Evolutionary conservation across 2,888 invertebrate species (phyloP), one percentile per base, ranked within the genome.

Genomic region (Agrotis clavis): DNA sequence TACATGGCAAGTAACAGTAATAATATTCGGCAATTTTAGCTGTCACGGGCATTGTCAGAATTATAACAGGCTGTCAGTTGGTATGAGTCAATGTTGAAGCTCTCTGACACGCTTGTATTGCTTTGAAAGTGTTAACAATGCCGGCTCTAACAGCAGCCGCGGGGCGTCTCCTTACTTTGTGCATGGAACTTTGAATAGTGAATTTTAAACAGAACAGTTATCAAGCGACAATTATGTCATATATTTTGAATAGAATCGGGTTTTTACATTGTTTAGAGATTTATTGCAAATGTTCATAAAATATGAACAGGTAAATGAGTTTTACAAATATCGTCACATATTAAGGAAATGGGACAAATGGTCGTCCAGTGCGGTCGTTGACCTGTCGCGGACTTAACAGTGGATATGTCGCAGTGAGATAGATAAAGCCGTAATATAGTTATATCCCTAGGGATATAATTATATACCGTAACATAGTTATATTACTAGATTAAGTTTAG

Each of bases 21-120:
- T 50, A 63, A 30, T 63, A 63, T 18, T 19, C 16, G 63, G 14
- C 14, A 21, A 50, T 48, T 48, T n/a, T 16, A 41, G 51, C 9
- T n/a, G 14, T 21, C 54, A 56, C 54, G 18, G 54, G 18, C 25
- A 56, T 30, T 56, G 18, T 56, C 30, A 56, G 54, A 48, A 48
- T 48, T 41, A 14, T 41, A 19, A 21, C 19, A 7, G 11, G 7
- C 30, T 19, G 13, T 30, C 45, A 50, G 11, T 35, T 64, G 21
- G 18, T 35, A 11, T 64, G 65, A 67, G 18, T 64, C 14, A 64
- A 48, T 18, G 18, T 13, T 50, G 18, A 65, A 21, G 13, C 21
- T 35, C 14, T 9, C 11, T 48, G 6, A 48, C 18, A 35, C 19
- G 4, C 19, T 64, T 48, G 14, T 14, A n/a, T 35, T 19, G 16